phyloP scores from a whole-genome alignment of 2,888 invertebrate genomes.

The Aspidiotus destructor region DNA sequence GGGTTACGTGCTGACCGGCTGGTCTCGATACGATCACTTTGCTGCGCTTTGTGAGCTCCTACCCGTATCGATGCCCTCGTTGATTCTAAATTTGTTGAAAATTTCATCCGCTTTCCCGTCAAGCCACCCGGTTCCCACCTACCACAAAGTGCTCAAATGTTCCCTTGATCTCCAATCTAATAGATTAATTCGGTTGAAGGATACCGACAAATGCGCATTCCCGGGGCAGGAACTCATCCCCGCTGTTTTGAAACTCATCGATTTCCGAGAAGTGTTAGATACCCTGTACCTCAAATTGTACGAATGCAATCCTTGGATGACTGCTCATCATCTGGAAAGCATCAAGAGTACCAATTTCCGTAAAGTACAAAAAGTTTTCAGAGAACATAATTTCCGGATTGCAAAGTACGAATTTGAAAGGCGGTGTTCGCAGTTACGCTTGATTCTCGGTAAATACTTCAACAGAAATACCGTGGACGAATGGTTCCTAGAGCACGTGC shows the following conservation, averaged over 20 bases:
- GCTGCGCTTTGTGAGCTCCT: conserved; percentile 44
- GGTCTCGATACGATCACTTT: conserved; percentile 44
- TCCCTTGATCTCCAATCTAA: too few relatives aligned
- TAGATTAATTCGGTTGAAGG: neutral
- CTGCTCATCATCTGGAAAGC: conserved; percentile 43
- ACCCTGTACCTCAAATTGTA: neutral
- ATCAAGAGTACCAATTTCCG: conserved; percentile 44
- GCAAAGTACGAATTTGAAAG: neutral
- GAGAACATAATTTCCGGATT: neutral
- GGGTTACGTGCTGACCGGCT: conserved; percentile 43
- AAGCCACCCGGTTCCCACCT: neutral
- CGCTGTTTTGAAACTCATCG: neutral
- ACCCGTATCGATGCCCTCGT: conserved; percentile 42
- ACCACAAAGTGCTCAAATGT: conserved; percentile 44
- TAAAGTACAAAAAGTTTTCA: conserved; percentile 36
- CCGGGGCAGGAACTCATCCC: conserved; percentile 1
- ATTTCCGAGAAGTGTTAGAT: neutral
- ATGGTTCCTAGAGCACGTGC: conserved; percentile 43
- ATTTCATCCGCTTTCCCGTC: conserved; percentile 2
- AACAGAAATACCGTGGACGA: conserved; percentile 41
- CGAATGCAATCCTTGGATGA: conserved; percentile 44
- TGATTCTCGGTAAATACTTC: conserved; percentile 40
- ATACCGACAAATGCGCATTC: neutral
- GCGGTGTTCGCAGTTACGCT: conserved; percentile 40
- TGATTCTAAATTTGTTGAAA: conserved; percentile 41